Base-by-base conservation (phyloP, 2,888 invertebrate species). In the Hyposoter dolosus region DNA sequence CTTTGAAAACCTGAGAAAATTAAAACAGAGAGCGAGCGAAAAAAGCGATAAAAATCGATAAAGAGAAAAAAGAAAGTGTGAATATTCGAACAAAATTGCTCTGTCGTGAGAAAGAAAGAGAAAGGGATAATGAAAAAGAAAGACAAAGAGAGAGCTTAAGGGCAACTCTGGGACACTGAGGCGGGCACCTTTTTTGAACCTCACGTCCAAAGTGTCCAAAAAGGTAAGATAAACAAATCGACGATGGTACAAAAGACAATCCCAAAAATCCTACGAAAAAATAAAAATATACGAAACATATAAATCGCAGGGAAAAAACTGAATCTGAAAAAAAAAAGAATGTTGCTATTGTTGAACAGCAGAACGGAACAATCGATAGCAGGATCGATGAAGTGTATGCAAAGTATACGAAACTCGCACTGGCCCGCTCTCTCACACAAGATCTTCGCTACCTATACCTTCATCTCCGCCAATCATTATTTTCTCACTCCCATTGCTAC, bases 361-460 rank as follows among this genome's bases (percentile, higher is more conserved):
- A 68, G 68, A 86, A 71, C 65, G 63, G 68, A 86, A 76, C 28
- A 71, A 69, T 66, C 66, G 77, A 77, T 77, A 47, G 35, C 65
- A 80, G 68, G 72, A 83, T 83, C 83, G 80, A 83, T 78, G 6
- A 63, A 63, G 65, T 77, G 28, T 79, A 74, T 84, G 53, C 71
- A 82, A 72, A 40, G 35, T 63, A 76, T 47, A 69, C 77, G 69
- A 87, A 88, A 88, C 90, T 93, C 91, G 92, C 93, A 92, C 92
- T 76, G 91, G 92, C 92, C 92, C 92, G 92, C 93, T 93, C 93
- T 93, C 93, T 93, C 93, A 91, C 91, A 88, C 88, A 89, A 91
- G 87, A 79, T 83, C 72, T 81, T 60, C 77, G 80, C 79, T 77
- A 53, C 19, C 91, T 60, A 9, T 40, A 90, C 90, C 88, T 88